Evolutionary conservation across 2,888 invertebrate genomes (phyloP).

Genomic region (Calephelis perditalis): DNA sequence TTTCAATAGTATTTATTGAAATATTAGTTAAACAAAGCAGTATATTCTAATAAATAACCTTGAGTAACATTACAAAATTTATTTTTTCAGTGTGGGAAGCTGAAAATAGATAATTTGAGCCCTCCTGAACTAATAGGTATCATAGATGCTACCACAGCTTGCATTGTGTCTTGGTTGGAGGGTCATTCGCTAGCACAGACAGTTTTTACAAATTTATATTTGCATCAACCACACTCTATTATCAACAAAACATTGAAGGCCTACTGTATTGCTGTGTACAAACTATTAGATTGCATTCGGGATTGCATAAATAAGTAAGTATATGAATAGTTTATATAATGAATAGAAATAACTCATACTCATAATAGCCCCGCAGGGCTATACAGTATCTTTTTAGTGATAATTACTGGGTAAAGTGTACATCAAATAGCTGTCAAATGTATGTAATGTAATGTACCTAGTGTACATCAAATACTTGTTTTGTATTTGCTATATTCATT

Average conservation of each 20-base stretch:
- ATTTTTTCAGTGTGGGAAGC: constrained; percentile 80
- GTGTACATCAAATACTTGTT: too few species aligned
- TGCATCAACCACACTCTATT: constrained; percentile 93
- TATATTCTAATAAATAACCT: too few species aligned
- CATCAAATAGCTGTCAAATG: too few species aligned
- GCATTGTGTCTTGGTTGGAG: constrained; percentile 98
- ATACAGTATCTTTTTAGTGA: too few species aligned
- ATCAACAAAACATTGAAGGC: constrained; percentile 89
- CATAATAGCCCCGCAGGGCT: too few species aligned
- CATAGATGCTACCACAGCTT: constrained; percentile 95
- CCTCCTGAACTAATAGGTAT: constrained; percentile 92
- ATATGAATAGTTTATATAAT: constrained; percentile 18
- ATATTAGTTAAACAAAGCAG: too few species aligned
- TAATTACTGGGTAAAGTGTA: too few species aligned
- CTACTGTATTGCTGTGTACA: constrained; percentile 92
- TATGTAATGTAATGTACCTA: too few species aligned
- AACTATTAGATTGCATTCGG: constrained; percentile 92
- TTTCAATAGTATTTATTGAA: too few species aligned
- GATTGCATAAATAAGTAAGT: constrained; percentile 91
- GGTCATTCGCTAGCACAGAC: constrained; percentile 98
- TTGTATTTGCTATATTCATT: too few species aligned
- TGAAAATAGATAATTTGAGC: constrained; percentile 87
- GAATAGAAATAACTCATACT: not conserved
- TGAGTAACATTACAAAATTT: constrained; percentile 17
- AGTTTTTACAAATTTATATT: constrained; percentile 96